Evolutionary conservation across 2,797 vertebrate species (phyloP).

Genomic region (Coilia nasus): DNA sequence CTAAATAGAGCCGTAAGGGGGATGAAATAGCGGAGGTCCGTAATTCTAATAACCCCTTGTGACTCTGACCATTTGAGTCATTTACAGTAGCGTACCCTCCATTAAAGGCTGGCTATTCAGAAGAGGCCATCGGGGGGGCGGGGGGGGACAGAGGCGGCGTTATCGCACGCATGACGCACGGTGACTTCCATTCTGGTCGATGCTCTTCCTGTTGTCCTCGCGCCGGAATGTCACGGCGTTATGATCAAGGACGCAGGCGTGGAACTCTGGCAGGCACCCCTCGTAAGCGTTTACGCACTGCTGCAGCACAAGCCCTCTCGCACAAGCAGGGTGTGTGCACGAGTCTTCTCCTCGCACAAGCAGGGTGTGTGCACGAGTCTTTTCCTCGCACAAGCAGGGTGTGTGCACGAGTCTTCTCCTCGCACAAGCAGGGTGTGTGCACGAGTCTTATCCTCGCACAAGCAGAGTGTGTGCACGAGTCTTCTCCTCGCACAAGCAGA

Average conservation of each 20-base stretch:
- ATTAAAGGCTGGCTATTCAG: slow-evolving; percentile 14
- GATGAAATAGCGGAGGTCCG: background rate
- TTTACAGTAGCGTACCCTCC: slow-evolving; percentile 2
- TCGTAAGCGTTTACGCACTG: slow-evolving; percentile 28
- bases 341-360: slow-evolving; percentile 12
- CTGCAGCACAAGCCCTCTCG: slow-evolving; percentile 30
- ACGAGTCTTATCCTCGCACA: slow-evolving; percentile 28
- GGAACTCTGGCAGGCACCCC: slow-evolving; percentile 31
- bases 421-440: background rate
- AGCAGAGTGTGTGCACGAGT: too few relatives aligned
- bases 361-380: slow-evolving; percentile 34
- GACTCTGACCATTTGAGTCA: slow-evolving; percentile 10
- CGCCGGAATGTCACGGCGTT: slow-evolving; percentile 38
- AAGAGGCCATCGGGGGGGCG: background rate
- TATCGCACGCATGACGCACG: slow-evolving; percentile 45
- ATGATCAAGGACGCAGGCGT: slow-evolving; percentile 43
- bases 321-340: too few relatives aligned
- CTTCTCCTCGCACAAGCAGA: background rate
- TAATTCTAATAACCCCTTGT: slow-evolving; percentile 8
- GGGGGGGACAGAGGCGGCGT: slow-evolving; percentile 37
- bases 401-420: too few relatives aligned
- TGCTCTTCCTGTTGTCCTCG: slow-evolving; percentile 45
- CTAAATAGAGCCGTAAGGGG: slow-evolving; percentile 16
- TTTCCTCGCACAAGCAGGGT: too few relatives aligned
- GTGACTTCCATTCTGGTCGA: slow-evolving; percentile 34